Evolutionary conservation across 2,113 vertebrate species (phyloP).

Genomic region (Tetraodon nigroviridis): DNA sequence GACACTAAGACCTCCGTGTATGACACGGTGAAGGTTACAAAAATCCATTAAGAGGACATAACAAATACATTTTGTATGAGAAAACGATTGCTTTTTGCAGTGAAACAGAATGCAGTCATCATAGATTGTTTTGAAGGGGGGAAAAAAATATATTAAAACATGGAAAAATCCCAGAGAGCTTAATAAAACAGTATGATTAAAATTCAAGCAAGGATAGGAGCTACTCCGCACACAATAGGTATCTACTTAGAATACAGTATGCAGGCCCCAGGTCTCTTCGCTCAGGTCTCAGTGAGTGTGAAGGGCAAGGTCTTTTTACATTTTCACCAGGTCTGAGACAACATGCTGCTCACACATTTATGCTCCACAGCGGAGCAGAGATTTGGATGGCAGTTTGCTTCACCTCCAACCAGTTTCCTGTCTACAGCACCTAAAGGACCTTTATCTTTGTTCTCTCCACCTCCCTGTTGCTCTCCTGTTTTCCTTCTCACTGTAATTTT

Average conservation of each 20-base stretch:
- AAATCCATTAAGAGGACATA: conserved; percentile 35
- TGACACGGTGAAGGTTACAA: conserved; percentile 10
- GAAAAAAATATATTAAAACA: not conserved
- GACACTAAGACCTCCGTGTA: not conserved
- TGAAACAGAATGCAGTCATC: conserved; percentile 41
- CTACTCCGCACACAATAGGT: conserved; percentile 59
- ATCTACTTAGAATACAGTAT: conserved; percentile 64
- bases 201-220: conserved; percentile 66
- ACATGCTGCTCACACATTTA: conserved; percentile 58
- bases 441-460: conserved; percentile 2
- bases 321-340: conserved; percentile 54
- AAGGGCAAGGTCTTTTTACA: conserved; percentile 59
- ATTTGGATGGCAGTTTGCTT: conserved; percentile 20
- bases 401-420: conserved; percentile 23
- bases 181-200: conserved; percentile 71
- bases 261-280: conserved; percentile 56
- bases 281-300: conserved; percentile 49
- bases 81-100: conserved; percentile 38
- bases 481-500: conserved; percentile 1
- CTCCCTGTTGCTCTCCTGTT: not conserved
- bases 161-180: conserved; percentile 60
- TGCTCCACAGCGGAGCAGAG: conserved; percentile 17
- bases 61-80: conserved; percentile 35
- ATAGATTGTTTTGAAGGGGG: conserved; percentile 39
- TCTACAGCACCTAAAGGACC: conserved; percentile 17